Percentiles rank a stretch among this genome's conserved stretches.
phyloP scores from a whole-genome alignment of 92 coral and sea anemone genomes.

The Zoanthus sansibaricus region DNA sequence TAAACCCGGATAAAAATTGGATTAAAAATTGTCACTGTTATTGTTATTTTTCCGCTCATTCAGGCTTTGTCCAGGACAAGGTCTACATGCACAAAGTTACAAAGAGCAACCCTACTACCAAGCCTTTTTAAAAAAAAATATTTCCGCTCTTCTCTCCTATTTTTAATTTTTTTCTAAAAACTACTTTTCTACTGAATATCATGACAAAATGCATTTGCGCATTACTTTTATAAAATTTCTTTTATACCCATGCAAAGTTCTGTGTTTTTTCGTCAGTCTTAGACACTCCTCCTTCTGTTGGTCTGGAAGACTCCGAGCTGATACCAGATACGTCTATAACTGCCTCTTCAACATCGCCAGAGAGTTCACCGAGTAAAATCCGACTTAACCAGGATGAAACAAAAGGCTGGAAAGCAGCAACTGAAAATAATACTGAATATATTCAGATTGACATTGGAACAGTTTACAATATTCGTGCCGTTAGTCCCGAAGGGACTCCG shows the following conservation, averaged over 20 bases:
- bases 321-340: neutral
- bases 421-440: neutral
- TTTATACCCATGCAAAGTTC: neutral
- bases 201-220: neutral
- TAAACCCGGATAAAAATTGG: no score
- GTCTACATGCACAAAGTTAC: no score
- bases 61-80: no score
- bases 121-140: no score
- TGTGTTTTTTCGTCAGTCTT: neutral
- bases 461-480: neutral
- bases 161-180: no score
- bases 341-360: neutral
- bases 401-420: neutral
- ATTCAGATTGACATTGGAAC: neutral
- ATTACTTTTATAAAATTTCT: neutral
- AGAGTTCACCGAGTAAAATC: neutral
- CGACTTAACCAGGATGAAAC: neutral
- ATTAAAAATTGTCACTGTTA: no score
- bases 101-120: no score
- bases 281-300: neutral
- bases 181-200: no score
- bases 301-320: neutral
- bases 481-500: neutral
- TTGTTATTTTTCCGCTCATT: no score
- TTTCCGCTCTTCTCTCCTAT: no score